These are phyloP conservation scores for Fringilla coelebs DNA, from an alignment of 2,797 vertebrate species.

Conservation along the genomic window DNA sequence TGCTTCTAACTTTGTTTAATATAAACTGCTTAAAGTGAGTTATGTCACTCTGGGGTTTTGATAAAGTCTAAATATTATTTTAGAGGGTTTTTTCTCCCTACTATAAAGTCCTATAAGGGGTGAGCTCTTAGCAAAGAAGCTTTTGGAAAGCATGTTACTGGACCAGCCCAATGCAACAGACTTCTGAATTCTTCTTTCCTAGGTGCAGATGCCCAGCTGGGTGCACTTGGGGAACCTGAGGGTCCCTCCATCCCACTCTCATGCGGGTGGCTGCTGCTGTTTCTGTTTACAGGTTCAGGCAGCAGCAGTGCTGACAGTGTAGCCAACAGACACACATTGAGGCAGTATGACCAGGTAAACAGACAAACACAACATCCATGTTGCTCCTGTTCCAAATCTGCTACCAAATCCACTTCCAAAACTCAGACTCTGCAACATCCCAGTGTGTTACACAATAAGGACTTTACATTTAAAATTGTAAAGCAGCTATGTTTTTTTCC, in stretches of 20 bases:
- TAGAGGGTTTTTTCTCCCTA: background rate
- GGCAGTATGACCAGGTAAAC: background rate
- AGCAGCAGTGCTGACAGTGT: background rate
- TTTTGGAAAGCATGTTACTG: background rate
- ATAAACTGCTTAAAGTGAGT: background rate
- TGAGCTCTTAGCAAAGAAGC: rapidly evolving
- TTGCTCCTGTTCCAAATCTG: background rate
- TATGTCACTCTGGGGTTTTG: background rate
- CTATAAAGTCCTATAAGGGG: background rate
- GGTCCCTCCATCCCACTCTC: background rate
- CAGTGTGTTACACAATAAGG: background rate
- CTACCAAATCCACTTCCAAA: background rate
- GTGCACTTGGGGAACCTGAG: rapidly evolving
- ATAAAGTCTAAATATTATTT: background rate
- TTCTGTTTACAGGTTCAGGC: background rate
- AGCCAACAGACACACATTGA: background rate
- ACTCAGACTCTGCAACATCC: background rate
- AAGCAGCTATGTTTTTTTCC: background rate
- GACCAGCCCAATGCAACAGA: background rate
- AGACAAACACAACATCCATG: background rate
- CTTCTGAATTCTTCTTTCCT: background rate
- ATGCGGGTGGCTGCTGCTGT: background rate
- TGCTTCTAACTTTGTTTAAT: background rate
- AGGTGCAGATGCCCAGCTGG: background rate
- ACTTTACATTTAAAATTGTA: background rate